Evolutionary conservation across 2,888 invertebrate genomes (phyloP).

Genomic region (Lasioglossum oenotherae): DNA sequence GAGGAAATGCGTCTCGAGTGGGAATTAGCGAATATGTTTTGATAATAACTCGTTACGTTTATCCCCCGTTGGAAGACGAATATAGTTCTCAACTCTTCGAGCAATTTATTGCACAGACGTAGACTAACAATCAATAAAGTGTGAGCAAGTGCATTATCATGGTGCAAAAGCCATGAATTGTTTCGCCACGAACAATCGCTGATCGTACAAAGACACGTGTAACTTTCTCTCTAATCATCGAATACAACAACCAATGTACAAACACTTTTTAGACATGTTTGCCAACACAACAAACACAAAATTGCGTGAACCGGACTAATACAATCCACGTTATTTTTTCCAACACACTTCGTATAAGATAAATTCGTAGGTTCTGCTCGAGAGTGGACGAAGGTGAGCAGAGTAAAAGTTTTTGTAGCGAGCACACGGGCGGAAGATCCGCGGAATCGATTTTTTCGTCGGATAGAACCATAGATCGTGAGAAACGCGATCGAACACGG

Average conservation of each 20-base stretch:
- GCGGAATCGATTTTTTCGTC: constrained; percentile 6
- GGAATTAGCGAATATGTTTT: not conserved
- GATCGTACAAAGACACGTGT: too few relatives aligned
- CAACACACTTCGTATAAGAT: too few relatives aligned
- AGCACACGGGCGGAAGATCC: not conserved
- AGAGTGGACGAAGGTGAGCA: not conserved
- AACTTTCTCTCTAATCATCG: too few relatives aligned
- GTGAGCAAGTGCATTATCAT: too few relatives aligned
- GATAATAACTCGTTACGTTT: not conserved
- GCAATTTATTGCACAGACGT: not conserved
- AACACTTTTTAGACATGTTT: too few relatives aligned
- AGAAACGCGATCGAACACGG: constrained; percentile 51
- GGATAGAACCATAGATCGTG: constrained; percentile 45
- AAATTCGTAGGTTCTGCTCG: not conserved
- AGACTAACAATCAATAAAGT: too few relatives aligned
- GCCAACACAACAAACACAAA: too few relatives aligned
- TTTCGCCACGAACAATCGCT: too few relatives aligned
- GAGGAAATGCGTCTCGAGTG: not conserved
- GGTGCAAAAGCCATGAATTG: too few relatives aligned
- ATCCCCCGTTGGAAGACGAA: not conserved
- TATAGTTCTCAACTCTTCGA: not conserved
- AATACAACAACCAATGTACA: too few relatives aligned
- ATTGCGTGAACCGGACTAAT: too few relatives aligned
- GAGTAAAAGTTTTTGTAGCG: not conserved
- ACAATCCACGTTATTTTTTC: too few relatives aligned